Conservation (phyloP, 2,797 vertebrate species). For the Hyperoplus immaculatus region DNA sequence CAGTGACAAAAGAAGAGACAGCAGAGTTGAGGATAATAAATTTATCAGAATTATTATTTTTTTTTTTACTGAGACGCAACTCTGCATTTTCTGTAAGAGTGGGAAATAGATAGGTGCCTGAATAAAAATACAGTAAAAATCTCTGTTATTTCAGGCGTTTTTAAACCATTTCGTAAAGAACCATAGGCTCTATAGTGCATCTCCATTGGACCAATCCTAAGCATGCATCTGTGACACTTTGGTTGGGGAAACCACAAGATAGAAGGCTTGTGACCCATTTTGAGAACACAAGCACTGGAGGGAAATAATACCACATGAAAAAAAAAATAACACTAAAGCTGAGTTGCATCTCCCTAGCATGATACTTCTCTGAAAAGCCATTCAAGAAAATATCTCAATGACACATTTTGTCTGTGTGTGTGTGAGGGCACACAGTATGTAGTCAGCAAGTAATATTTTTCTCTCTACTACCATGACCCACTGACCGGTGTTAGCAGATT, state of each 20-base stretch:
- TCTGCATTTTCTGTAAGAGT: background rate
- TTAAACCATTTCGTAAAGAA: background rate
- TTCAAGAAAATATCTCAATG: slow-evolving; percentile 15
- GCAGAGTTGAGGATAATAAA: background rate
- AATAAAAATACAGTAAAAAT: background rate
- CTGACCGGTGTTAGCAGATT: slow-evolving; percentile 77
- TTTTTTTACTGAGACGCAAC: background rate
- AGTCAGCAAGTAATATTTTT: slow-evolving; percentile 34
- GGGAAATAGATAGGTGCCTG: background rate
- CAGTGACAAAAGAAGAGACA: background rate
- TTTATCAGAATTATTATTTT: background rate
- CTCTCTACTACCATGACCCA: slow-evolving; percentile 49
- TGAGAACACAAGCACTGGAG: background rate
- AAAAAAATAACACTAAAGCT: background rate
- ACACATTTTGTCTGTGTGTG: slow-evolving; percentile 9
- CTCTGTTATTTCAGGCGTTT: background rate
- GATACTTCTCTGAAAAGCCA: background rate
- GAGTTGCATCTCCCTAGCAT: slow-evolving; percentile 13
- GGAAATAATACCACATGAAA: background rate
- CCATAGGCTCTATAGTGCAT: background rate
- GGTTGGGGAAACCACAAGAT: background rate
- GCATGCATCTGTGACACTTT: slow-evolving; percentile 7
- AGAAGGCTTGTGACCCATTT: background rate
- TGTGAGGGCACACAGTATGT: background rate
- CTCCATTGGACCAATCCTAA: background rate